Conservation (phyloP, 2,797 vertebrate genomes). For the Pangasius macronema region DNA sequence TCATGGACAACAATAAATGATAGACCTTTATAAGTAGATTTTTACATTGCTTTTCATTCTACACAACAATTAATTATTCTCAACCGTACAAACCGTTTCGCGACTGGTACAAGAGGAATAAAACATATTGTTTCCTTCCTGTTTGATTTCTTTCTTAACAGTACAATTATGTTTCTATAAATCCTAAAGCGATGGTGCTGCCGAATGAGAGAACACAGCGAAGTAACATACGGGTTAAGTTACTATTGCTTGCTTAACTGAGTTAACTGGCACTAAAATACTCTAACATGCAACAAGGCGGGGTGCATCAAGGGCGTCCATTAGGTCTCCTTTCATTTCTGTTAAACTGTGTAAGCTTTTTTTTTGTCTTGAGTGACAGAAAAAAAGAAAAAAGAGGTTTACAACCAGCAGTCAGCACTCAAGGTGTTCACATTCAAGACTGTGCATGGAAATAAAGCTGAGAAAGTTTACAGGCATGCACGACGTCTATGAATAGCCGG, state of each 20-base stretch:
- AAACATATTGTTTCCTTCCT: background rate
- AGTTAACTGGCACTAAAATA: background rate
- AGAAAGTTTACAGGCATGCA: constrained; percentile 56
- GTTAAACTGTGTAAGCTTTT: background rate
- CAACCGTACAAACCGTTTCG: too few relatives aligned
- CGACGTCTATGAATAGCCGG: constrained; percentile 79
- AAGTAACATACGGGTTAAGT: too few relatives aligned
- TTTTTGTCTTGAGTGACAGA: background rate
- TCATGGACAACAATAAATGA: background rate
- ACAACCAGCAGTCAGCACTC: background rate
- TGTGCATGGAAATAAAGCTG: constrained; percentile 52
- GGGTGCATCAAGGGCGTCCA: constrained; percentile 8
- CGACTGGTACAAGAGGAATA: background rate
- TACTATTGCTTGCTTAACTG: background rate
- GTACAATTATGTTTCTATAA: background rate
- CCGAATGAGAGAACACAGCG: background rate
- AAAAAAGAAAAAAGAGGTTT: too few relatives aligned
- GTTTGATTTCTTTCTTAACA: background rate
- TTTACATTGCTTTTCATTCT: too few relatives aligned
- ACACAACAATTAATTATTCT: too few relatives aligned
- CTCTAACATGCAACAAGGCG: background rate
- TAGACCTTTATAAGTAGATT: too few relatives aligned
- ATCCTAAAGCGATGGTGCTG: background rate
- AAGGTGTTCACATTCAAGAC: constrained; percentile 17
- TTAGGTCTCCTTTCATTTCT: constrained; percentile 16